Base-by-base conservation (phyloP, 2,888 invertebrate genomes). In the Synanthedon myopaeformis region DNA sequence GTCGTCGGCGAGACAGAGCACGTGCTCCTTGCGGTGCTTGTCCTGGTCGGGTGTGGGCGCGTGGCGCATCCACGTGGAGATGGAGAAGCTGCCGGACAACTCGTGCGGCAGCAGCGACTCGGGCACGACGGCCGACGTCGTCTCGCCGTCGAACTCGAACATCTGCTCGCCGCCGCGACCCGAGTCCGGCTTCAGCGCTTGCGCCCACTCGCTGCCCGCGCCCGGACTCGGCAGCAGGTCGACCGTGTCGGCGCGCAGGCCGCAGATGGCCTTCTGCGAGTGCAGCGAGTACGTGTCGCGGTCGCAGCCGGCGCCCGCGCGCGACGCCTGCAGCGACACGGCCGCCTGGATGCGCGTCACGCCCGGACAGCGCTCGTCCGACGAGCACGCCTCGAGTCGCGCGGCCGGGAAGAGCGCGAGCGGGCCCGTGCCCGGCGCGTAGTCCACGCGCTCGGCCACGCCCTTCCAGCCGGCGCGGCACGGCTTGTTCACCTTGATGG, bases 1-100 rank as follows among this genome's bases (percentile, higher is more conserved):
- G 74, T 98, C 97, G 81, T 99, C 99, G 28, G 98, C 97, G 68
- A 96, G 95, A 79, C 99, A 99, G 51, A 99, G 86, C 66, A 99
- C 93, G 72, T 99, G 98, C 74, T 99, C 99, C 85, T 99, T 99
- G 61, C 92, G 89, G 72, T 96, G 96, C 66, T 96, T 95, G 79
- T 97, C 96, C 61, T 91, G 90, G 64, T 92, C 91, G 0, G 92
- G 90, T 49, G 93, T 90, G 12, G 93, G 91, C 49, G 94, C 94
- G 84, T 99, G 99, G 52, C 97, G 92, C 91, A 99, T 94, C 95
- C 99, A 98, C 10, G 96, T 96, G 49, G 96, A 92, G 67, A 99
- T 90, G 55, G 96, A 94, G 88, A 99, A 99, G 54, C 93, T 93
- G 58, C 92, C 90, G 10, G 93, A 91, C 49, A 98, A 89, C 42